Conservation (phyloP, 2,113 vertebrate genomes). For the Heloderma charlesbogerti region DNA sequence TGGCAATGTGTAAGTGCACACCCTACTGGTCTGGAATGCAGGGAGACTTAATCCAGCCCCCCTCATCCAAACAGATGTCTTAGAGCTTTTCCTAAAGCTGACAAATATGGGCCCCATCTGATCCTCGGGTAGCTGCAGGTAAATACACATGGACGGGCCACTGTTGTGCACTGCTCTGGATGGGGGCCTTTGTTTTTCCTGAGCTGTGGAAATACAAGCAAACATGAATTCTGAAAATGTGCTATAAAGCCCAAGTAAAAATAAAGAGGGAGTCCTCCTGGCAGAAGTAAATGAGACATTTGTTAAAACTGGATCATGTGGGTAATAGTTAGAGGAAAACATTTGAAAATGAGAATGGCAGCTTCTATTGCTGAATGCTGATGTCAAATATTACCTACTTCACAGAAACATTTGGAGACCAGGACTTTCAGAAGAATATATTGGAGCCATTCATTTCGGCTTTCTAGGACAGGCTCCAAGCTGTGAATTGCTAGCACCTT, state of each 20-base stretch:
- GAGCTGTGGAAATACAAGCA: background rate
- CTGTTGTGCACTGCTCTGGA: background rate
- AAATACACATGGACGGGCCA: background rate
- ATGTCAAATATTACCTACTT: background rate
- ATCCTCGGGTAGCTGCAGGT: background rate
- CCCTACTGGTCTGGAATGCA: background rate
- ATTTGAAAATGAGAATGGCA: background rate
- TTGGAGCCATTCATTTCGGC: background rate
- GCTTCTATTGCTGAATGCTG: background rate
- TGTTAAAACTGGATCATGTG: background rate
- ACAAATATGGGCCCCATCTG: background rate
- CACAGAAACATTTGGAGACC: background rate
- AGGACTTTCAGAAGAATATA: background rate
- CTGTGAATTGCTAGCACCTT: background rate
- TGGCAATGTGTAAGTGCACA: too few species aligned
- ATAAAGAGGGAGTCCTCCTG: background rate
- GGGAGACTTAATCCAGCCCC: background rate
- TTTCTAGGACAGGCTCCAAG: background rate
- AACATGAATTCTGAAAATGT: background rate
- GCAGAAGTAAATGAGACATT: background rate
- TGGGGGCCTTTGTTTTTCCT: background rate
- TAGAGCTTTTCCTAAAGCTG: background rate
- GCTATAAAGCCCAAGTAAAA: background rate
- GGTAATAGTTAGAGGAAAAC: background rate
- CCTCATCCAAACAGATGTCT: background rate